Base-by-base conservation (phyloP, 2,113 vertebrate species). In the Edolisoma coerulescens region DNA sequence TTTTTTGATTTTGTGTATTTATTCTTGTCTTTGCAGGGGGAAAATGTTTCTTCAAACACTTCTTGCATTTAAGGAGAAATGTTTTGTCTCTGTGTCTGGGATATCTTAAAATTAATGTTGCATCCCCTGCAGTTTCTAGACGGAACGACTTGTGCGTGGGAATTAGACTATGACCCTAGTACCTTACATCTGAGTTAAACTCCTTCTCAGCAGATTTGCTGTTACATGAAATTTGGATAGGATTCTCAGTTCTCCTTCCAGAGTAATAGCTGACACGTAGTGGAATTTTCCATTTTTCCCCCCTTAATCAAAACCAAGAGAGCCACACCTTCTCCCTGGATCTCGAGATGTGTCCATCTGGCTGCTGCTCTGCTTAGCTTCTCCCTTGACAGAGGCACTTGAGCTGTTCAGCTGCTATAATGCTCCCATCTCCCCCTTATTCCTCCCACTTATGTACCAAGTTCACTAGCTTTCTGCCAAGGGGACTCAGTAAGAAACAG, bases 171-270 rank as follows among this genome's bases (percentile, higher is more conserved):
- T 54, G 64, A 91, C 85, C 87, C 42, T 44, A 24, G 50, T 74
- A 70, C 33, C 56, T 88, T 84, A 39, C 32, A 70, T 78, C 22
- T 60, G 52, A 92, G 56, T 87, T 92, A 54, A 86, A 92, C 85
- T 91, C 84, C 94, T 84, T 82, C 90, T 93, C 60, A 68, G 85
- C 83, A 94, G 83, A 77, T 90, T 65, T 90, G 22, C 79, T 81
- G 71, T 84, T 93, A 78, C 7, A n/a, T 71, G 26, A 64, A 94
- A 86, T 95, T 90, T 93, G 93, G 69, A 90, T 45, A 64, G 30
- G 27, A 71, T 81, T 93, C 60, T 86, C 73, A 86, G 88, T 75
- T 92, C 49, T 90, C 26, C 44, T 81, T 95, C 83, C 84, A 93
- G 60, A 84, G 39, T 59, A 91, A 92, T 67, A 83, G 75, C 68